Conservation (phyloP, 2,888 invertebrate species). For the Cephus pygmeus region DNA sequence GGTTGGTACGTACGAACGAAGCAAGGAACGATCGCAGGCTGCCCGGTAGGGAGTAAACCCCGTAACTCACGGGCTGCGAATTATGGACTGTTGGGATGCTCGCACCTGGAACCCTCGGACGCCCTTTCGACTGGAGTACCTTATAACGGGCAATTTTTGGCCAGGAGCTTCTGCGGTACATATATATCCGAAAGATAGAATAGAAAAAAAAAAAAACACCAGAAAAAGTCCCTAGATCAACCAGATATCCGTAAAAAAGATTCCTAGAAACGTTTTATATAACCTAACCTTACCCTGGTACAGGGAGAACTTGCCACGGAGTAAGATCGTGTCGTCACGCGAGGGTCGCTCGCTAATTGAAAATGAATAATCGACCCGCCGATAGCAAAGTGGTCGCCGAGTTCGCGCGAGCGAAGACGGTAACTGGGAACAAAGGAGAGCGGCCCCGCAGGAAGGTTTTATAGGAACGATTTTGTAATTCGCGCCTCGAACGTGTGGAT, state of each 20-base stretch:
- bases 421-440: too few relatives aligned
- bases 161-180: too few relatives aligned
- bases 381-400: too few relatives aligned
- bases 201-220: too few relatives aligned
- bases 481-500: constrained; percentile 35
- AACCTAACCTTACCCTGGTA: too few relatives aligned
- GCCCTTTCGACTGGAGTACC: too few relatives aligned
- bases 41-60: constrained; percentile 39
- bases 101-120: constrained; percentile 39
- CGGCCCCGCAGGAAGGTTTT: background rate
- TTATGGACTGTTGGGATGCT: constrained; percentile 40
- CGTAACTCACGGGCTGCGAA: constrained; percentile 45
- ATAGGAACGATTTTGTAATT: constrained; percentile 32
- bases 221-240: too few relatives aligned
- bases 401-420: too few relatives aligned
- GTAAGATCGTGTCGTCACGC: constrained; percentile 30
- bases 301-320: too few relatives aligned
- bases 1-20: constrained; percentile 27
- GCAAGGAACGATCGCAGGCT: constrained; percentile 31
- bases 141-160: too few relatives aligned
- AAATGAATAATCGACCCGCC: constrained; percentile 37
- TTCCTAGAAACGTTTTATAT: too few relatives aligned
- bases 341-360: constrained; percentile 38
- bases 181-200: rapidly evolving
- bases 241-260: too few relatives aligned